These are phyloP conservation scores for Spialia ferax DNA, from an alignment of 2,888 invertebrate genomes.

Conservation along the genomic window DNA sequence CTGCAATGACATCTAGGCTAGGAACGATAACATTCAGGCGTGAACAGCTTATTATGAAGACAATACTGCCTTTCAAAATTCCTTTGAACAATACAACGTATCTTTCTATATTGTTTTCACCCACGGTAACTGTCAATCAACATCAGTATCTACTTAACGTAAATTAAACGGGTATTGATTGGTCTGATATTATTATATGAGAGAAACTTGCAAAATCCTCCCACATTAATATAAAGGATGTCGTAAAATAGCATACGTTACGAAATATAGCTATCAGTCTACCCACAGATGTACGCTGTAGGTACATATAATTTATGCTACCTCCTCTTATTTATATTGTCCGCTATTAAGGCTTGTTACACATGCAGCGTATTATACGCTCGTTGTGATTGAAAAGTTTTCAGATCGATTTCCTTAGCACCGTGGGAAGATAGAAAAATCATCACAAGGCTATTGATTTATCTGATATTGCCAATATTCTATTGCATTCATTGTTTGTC, in stretches of 20 bases:
- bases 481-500: too few species aligned
- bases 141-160: slow-evolving; percentile 9
- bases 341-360: slow-evolving; percentile 7
- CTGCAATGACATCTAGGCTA: too few species aligned
- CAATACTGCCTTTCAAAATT: not conserved
- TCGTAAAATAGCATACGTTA: slow-evolving; percentile 36
- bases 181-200: slow-evolving; percentile 20
- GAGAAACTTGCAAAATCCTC: slow-evolving; percentile 30
- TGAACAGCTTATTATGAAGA: not conserved
- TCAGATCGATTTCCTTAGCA: not conserved
- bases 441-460: too few species aligned
- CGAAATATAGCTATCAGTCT: slow-evolving; percentile 36
- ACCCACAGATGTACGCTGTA: slow-evolving; percentile 25
- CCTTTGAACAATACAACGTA: not conserved
- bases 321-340: slow-evolving; percentile 28
- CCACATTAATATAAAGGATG: slow-evolving; percentile 37
- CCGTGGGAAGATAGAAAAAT: too few species aligned
- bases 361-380: not conserved
- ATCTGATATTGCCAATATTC: too few species aligned
- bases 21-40: too few species aligned
- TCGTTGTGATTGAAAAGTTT: not conserved
- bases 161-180: slow-evolving; percentile 31
- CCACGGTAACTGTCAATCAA: slow-evolving; percentile 24
- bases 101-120: slow-evolving; percentile 4
- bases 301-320: slow-evolving; percentile 30